Percentiles rank a stretch among this genome's conserved stretches.
Conservation (phyloP, 2,113 vertebrate genomes). For the Melanostigma gelatinosum region DNA sequence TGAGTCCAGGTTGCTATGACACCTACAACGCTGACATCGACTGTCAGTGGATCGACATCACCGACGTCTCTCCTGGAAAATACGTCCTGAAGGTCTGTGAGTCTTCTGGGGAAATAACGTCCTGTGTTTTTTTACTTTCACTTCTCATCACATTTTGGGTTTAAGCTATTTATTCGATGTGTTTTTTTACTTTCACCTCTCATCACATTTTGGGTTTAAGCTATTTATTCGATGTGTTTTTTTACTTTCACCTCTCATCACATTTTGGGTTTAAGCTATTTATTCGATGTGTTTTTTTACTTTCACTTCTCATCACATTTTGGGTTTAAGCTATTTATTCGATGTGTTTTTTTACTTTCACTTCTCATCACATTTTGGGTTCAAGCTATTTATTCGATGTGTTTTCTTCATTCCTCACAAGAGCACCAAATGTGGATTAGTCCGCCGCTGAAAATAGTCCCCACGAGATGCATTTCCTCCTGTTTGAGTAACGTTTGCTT, state of each 20-base stretch:
- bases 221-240: neutral
- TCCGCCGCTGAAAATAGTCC: neutral
- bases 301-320: neutral
- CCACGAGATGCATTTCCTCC: neutral
- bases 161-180: neutral
- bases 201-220: neutral
- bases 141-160: neutral
- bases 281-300: neutral
- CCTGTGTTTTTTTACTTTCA: neutral
- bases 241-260: neutral
- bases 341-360: neutral
- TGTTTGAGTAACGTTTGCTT: neutral
- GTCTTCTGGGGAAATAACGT: neutral
- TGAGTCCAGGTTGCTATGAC: slow-evolving; percentile 85
- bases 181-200: neutral
- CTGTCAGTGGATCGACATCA: slow-evolving; percentile 86
- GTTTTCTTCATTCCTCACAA: neutral
- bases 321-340: neutral
- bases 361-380: neutral
- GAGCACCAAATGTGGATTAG: neutral
- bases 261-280: neutral
- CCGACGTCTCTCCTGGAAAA: slow-evolving; percentile 80
- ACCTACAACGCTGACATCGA: slow-evolving; percentile 86
- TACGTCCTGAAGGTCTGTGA: slow-evolving; percentile 82
- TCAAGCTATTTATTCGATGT: neutral